phyloP scores from a whole-genome alignment of 2,797 vertebrate genomes.

The Streptopelia turtur region DNA sequence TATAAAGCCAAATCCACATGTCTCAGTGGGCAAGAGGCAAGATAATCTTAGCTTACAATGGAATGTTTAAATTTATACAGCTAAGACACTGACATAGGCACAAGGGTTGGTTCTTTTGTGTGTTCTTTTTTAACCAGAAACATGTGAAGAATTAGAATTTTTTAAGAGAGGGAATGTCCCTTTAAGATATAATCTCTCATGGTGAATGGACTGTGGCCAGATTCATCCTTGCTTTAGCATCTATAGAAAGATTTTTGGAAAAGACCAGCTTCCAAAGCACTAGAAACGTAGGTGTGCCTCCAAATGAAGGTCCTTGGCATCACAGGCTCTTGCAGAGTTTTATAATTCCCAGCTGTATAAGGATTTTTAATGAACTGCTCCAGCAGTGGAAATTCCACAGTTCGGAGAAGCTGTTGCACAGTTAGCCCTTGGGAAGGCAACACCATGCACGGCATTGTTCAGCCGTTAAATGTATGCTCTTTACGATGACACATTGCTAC shows the following conservation, averaged over 20 bases:
- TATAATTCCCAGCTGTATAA: conserved; percentile 41
- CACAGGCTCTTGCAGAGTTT: not conserved
- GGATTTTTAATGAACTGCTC: not conserved
- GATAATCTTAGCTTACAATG: conserved; percentile 80
- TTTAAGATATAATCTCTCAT: conserved; percentile 40
- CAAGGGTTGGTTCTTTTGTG: conserved; percentile 5
- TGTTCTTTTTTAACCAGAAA: conserved; percentile 17
- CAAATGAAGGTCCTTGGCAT: conserved; percentile 22
- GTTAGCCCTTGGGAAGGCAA: conserved; percentile 46
- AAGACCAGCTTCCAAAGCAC: conserved; percentile 4
- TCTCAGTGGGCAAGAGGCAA: conserved; percentile 73
- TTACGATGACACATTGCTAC: not conserved
- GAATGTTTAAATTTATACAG: conserved; percentile 80
- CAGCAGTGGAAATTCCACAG: conserved; percentile 1
- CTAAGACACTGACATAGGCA: conserved; percentile 70
- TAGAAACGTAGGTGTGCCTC: not conserved
- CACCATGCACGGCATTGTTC: conserved; percentile 24
- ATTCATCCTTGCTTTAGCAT: conserved; percentile 4
- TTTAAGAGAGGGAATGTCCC: conserved; percentile 16
- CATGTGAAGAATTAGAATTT: conserved; percentile 36
- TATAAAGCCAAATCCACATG: conserved; percentile 76
- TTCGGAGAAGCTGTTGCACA: conserved; percentile 20
- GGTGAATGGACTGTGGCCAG: conserved; percentile 28
- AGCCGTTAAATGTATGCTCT: not conserved
- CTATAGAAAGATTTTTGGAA: conserved; percentile 44